Evolutionary conservation across 2,113 vertebrate species (phyloP), one percentile per base, ranked within the genome.

Genomic region (Mobula birostris): DNA sequence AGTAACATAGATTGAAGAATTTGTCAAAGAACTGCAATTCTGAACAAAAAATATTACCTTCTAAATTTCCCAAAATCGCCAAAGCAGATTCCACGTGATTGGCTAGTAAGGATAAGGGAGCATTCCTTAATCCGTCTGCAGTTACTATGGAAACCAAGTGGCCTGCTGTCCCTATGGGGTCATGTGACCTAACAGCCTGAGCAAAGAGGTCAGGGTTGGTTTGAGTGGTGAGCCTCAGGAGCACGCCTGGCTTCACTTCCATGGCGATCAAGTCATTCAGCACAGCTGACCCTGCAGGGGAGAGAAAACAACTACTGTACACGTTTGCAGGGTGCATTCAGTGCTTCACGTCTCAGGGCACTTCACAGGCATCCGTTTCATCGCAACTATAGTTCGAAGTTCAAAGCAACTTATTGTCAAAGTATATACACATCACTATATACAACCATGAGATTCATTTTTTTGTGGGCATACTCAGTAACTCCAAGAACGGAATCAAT

Each of bases 111-210:
- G 97, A 97, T 0, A 95, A 96, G 94, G 97, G 97, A 66, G 96
- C 95, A 29, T 97, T 97, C 48, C 32, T 66, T 15, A 97, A 95
- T 2, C 97, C 97, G 40, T 97, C 95, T 29, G 97, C 95, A 7
- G 96, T 95, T 93, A 96, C 96, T 21, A 97, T 97, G 95, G 97
- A 97, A 92, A 97, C 96, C 21, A 97, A 96, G 94, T 97, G 97
- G 4, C 97, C 97, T 0, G 97, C 97, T 19, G 97, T 96, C 56
- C 95, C 95, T 0, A 96, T 94, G 0, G 96, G 95, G 94, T 97
- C 96, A 6, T 97, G 96, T 61, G 6, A 94, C 7, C 78, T 93
- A 0, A 94, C 95, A 0, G 97, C 96, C 2, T 94, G 94, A 12
- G 95, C 95, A 95, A 97, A 97, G 88, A 96, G 94, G 72, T 96